Base-by-base conservation (phyloP, 2,797 vertebrate genomes). In the Myripristis jacobus region DNA sequence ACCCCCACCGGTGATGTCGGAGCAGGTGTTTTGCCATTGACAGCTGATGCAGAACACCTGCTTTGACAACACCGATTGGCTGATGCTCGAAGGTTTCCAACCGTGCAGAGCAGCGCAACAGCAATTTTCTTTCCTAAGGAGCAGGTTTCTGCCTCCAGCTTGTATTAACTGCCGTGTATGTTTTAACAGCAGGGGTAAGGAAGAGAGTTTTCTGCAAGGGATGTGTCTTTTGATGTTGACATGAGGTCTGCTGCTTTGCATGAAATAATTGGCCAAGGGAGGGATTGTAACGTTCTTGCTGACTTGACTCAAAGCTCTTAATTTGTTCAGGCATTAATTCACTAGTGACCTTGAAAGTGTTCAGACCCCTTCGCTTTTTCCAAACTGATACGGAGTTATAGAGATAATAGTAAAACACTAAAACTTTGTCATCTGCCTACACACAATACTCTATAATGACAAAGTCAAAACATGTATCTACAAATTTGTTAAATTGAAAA, bases 131-230 rank as follows among this genome's bases (percentile, higher is more conserved):
- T 4, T 8, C 29, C 29, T 31, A 66, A 77, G 70, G 54, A 75
- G 25, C 50, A 18, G 31, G 55, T 19, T 77, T 51, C 31, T 69
- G 82, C 79, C 79, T 85, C 48, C 74, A 78, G 77, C 79, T 79
- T 86, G 79, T 66, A 85, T 81, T 87, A 80, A 88, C 68, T 59
- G 18, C 31, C 62, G 47, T 71, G 55, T 80, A 79, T 69, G 65
- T 31, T 83, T 73, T 63, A 82, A 81, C 76, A 77, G 81, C 56
- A 62, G 72, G 67, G 66, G 61, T 48, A 10, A 67, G 63, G 68
- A 74, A 15, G n/a, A 63, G n/a, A 47, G 19, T 47, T 59, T 6
- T 78, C 63, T 77, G 19, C 36, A 50, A 57, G 59, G 27, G 22
- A 54, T 31, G n/a, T 66, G n/a, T 75, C 18, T 73, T 70, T 18